Percentiles rank a stretch among this genome's conserved stretches.
Evolutionary conservation across 2,113 vertebrate species (phyloP).

Genomic region (Aspidoscelis tigris): DNA sequence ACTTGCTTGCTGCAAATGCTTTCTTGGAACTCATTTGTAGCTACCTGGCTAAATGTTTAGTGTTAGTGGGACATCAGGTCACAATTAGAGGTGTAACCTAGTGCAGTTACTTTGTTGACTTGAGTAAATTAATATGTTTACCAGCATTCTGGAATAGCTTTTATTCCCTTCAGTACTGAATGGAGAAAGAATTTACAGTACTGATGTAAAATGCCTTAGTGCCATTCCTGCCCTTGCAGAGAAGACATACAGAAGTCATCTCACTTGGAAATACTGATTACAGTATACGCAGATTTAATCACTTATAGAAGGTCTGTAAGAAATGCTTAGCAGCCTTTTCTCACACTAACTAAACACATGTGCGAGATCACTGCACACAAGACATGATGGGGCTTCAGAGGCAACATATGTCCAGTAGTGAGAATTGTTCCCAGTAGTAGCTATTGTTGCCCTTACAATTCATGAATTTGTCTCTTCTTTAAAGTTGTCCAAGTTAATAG

Average conservation of each 20-base stretch:
- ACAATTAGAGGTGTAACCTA: not conserved
- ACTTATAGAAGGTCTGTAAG: too few species aligned
- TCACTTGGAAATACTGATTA: too few species aligned
- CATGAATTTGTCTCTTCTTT: too few species aligned
- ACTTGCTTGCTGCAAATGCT: not conserved
- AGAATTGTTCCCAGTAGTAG: too few species aligned
- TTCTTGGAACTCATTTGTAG: slow-evolving; percentile 24
- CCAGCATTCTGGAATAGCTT: slow-evolving; percentile 2
- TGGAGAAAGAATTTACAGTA: not conserved
- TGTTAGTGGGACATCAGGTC: not conserved
- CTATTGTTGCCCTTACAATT: too few species aligned
- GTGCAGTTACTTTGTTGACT: not conserved
- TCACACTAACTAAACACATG: too few species aligned
- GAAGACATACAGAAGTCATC: not conserved
- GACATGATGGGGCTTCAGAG: too few species aligned
- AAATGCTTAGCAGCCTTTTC: too few species aligned
- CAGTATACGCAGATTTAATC: too few species aligned
- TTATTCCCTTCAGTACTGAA: not conserved
- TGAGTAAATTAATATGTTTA: not conserved
- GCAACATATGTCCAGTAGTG: too few species aligned
- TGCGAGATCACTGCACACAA: too few species aligned
- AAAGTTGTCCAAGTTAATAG: too few species aligned
- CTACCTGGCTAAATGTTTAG: not conserved
- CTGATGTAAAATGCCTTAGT: not conserved
- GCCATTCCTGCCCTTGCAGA: not conserved